A percentile compares a stretch with the other conserved stretches of the same genome.
These are phyloP conservation scores for Dysmachus trigonus DNA, from an alignment of 2,888 invertebrate genomes.

Conservation along the genomic window DNA sequence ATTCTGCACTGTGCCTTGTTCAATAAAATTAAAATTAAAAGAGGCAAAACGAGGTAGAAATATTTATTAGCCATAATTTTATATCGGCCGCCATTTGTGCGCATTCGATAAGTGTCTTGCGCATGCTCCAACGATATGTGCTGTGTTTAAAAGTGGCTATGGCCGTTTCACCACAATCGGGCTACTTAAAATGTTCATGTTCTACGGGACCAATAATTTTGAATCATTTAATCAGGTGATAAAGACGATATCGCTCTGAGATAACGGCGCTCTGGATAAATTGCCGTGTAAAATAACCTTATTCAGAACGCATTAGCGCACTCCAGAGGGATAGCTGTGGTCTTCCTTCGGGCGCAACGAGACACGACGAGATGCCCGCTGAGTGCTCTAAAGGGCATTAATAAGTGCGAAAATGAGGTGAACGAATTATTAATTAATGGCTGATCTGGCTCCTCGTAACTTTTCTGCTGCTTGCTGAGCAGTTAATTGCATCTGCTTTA, in stretches of 20 bases:
- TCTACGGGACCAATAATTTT: slow-evolving; percentile 25
- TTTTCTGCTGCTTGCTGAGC: background rate
- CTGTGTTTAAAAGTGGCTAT: background rate
- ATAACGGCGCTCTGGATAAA: slow-evolving; percentile 59
- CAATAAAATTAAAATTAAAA: slow-evolving; percentile 43
- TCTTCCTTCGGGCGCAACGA: background rate
- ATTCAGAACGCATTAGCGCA: background rate
- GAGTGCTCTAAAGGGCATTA: background rate
- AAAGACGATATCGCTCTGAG: slow-evolving; percentile 60
- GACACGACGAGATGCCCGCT: background rate
- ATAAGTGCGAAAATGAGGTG: slow-evolving; percentile 7
- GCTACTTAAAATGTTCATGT: slow-evolving; percentile 37
- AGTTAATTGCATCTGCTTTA: background rate
- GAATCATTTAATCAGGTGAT: slow-evolving; percentile 52
- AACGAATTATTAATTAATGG: background rate
- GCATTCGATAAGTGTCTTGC: slow-evolving; percentile 50
- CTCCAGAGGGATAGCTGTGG: background rate
- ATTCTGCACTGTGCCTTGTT: slow-evolving; percentile 26
- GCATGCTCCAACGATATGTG: background rate
- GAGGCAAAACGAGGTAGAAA: slow-evolving; percentile 9
- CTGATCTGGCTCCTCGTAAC: background rate
- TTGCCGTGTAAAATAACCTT: slow-evolving; percentile 31
- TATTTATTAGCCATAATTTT: slow-evolving; percentile 52
- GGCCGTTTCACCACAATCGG: slow-evolving; percentile 5
- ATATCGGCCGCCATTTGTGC: slow-evolving; percentile 47